Conservation (phyloP, 2,113 vertebrate species). For the Otocyon megalotis region DNA sequence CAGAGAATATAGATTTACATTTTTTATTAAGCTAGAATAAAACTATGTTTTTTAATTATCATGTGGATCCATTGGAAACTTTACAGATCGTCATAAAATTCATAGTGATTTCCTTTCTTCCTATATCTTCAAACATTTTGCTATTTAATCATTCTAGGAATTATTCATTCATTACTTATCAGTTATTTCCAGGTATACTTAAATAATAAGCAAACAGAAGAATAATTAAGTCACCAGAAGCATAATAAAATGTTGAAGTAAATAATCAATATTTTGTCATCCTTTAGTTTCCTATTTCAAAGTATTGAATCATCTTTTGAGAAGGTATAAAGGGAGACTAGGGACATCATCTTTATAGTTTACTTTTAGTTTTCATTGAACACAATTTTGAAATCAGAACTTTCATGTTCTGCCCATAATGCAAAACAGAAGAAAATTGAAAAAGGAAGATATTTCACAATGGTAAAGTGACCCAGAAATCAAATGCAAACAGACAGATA, state of each 20-base stretch:
- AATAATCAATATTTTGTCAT: not conserved
- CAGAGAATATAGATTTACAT: not conserved
- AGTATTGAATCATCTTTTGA: not conserved
- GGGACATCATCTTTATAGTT: not conserved
- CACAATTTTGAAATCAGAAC: conserved; percentile 41
- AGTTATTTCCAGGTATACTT: not conserved
- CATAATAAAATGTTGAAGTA: not conserved
- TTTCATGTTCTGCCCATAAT: not conserved
- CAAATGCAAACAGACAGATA: not conserved
- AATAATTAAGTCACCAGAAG: not conserved
- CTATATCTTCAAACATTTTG: not conserved
- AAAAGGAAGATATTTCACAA: conserved; percentile 25
- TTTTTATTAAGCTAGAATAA: conserved; percentile 19
- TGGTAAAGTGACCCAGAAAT: conserved; percentile 14
- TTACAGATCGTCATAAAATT: not conserved
- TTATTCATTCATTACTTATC: conserved; percentile 41
- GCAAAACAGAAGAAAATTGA: conserved; percentile 28
- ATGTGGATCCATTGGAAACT: not conserved
- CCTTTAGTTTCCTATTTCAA: not conserved
- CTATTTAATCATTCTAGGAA: not conserved
- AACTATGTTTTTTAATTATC: not conserved
- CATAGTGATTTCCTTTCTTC: conserved; percentile 26
- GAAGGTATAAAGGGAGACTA: not conserved
- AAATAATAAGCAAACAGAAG: not conserved
- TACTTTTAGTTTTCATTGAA: conserved; percentile 2